Base-by-base conservation (phyloP, 2,888 invertebrate genomes). In the Lasioglossum leucozonium region DNA sequence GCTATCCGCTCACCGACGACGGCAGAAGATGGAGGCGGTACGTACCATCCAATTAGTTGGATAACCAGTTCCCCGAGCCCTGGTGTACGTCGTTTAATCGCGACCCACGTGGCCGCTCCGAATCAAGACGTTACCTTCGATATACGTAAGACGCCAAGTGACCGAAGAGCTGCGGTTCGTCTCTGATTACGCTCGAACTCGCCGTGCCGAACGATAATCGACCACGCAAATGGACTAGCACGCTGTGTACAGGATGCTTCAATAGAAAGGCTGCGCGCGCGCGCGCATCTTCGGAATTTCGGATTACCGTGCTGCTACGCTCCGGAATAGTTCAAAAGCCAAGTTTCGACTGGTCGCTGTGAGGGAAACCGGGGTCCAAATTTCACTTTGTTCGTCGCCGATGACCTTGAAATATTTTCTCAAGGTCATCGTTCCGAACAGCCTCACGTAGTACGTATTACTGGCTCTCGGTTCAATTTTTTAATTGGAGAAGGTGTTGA, bases 71-170 rank as follows among this genome's bases (percentile, higher is more conserved):
- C 77, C 30, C 26, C 42, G n/a, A 42, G 81, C 74, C 84, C 78
- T 72, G 67, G 83, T 85, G 81, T 88, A 72, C 85, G 81, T 83
- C 84, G 79, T 87, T 89, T 86, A 87, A 89, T 89, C 90, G 90
- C 74, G 72, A 73, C 77, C 88, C 88, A 89, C 88, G 83, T 89
- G 90, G 88, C 85, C 78, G 69, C 72, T 42, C 58, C 72, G 77
- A 81, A 89, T 88, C 83, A 88, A 89, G 90, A 88, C 82, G 81
- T 89, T 89, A 81, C 72, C 80, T 83, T 65, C 81, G 81, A 86
- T 86, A 86, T 22, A 22, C 67, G 77, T 72, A 55, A 76, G 81
- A 37, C 82, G 67, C 78, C 67, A 85, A 88, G 81, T 81, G 77
- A 79, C 87, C 87, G 55, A 30, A 34, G 6, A 22, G 67, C 37